These are phyloP conservation scores for Pogoniulus pusillus DNA, from an alignment of 2,797 vertebrate species.

Conservation along the genomic window DNA sequence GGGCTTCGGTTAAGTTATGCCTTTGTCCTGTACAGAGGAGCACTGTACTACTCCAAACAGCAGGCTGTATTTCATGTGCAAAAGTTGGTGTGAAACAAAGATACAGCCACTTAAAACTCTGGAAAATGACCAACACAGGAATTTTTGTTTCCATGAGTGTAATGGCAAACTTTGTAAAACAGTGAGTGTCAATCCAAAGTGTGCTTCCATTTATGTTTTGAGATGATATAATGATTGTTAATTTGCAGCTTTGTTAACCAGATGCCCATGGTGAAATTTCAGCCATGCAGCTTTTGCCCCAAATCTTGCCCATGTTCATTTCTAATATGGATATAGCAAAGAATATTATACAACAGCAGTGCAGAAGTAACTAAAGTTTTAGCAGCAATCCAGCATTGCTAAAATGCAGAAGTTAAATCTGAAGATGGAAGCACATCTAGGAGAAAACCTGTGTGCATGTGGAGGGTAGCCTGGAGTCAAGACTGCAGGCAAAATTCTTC, in stretches of 20 bases:
- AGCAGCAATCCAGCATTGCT: not conserved
- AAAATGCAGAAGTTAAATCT: not conserved
- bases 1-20: not conserved
- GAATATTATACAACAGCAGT: not conserved
- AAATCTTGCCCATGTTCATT: not conserved
- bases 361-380: not conserved
- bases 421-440: not conserved
- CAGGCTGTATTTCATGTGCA: not conserved
- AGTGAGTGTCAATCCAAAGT: not conserved
- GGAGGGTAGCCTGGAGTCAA: not conserved
- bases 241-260: not conserved
- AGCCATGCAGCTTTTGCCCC: not conserved
- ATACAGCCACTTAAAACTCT: not conserved
- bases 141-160: not conserved
- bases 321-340: not conserved
- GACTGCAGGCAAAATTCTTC: not conserved
- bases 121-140: not conserved
- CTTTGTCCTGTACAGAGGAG: not conserved
- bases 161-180: not conserved
- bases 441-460: not conserved
- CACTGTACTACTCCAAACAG: not conserved
- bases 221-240: not conserved
- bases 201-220: not conserved
- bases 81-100: not conserved
- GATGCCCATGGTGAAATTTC: not conserved